Percentiles rank a stretch among this genome's conserved stretches.
Conservation (phyloP, 2,113 vertebrate species). For the Amazona guildingii region DNA sequence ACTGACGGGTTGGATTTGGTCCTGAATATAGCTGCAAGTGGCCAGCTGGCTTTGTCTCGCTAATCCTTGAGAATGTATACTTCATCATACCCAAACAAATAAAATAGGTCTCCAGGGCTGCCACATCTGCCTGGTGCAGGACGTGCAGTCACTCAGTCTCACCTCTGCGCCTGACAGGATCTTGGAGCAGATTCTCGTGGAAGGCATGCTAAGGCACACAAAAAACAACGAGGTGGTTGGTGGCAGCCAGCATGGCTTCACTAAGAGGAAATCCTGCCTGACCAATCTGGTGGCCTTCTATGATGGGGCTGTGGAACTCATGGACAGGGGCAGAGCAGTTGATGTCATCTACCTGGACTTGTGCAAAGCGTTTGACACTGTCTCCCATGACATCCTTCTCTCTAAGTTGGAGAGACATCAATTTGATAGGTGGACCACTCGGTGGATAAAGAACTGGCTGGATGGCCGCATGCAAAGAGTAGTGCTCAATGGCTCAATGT, state of each 20-base stretch:
- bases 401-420: no score
- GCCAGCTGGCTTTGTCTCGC: background rate
- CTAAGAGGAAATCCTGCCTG: no score
- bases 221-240: background rate
- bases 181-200: background rate
- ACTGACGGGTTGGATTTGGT: background rate
- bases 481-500: no score
- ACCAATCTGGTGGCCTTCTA: no score
- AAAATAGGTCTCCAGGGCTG: background rate
- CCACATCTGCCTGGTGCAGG: background rate
- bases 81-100: background rate
- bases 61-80: background rate
- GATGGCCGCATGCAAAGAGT: no score
- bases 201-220: background rate
- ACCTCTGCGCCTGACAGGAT: background rate
- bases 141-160: background rate
- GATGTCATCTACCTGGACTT: no score
- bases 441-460: no score
- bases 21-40: background rate
- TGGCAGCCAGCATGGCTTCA: background rate
- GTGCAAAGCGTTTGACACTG: no score
- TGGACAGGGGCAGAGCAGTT: no score
- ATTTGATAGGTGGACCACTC: no score
- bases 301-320: no score
- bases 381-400: no score